A percentile compares a stretch with the other conserved stretches of the same genome.
Evolutionary conservation across 2,888 invertebrate species (phyloP).

Genomic region (Stenurella melanura): DNA sequence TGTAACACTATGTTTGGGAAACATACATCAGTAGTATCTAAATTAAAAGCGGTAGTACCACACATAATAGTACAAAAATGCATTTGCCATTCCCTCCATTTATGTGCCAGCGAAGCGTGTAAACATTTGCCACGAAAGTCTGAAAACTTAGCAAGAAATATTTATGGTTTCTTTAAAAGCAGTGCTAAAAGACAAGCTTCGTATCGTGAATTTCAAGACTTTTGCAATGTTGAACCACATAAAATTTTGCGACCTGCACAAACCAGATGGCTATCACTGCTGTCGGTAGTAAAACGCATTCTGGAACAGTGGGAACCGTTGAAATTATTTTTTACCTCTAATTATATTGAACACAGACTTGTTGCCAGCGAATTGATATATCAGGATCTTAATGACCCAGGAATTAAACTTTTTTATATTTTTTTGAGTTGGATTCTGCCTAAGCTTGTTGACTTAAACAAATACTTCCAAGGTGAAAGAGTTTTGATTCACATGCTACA

Average conservation of each 20-base stretch:
- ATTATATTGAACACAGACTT: too few species aligned
- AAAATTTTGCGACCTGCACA: slow-evolving; percentile 37
- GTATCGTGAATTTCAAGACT: slow-evolving; percentile 39
- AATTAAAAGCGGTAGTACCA: slow-evolving; percentile 41
- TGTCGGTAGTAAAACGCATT: neutral
- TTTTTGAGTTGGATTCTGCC: too few species aligned
- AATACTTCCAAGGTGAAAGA: too few species aligned
- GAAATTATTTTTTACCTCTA: too few species aligned
- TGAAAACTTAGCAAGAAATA: slow-evolving; percentile 61
- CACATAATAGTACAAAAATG: slow-evolving; percentile 46
- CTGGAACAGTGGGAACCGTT: slow-evolving; percentile 30
- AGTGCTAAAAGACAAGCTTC: slow-evolving; percentile 45
- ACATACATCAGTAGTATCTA: slow-evolving; percentile 45
- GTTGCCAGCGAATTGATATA: too few species aligned
- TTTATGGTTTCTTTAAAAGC: slow-evolving; percentile 59
- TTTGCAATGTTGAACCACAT: slow-evolving; percentile 40
- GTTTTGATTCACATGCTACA: too few species aligned
- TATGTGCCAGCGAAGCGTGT: slow-evolving; percentile 50
- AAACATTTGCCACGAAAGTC: slow-evolving; percentile 61
- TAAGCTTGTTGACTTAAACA: too few species aligned
- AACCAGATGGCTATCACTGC: slow-evolving; percentile 41
- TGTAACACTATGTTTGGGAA: slow-evolving; percentile 42
- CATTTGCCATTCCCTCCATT: slow-evolving; percentile 35
- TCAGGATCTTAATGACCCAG: too few species aligned
- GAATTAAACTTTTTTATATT: too few species aligned